These are phyloP conservation scores for Onychomys torridus DNA, from an alignment of 2,797 vertebrate genomes.

Conservation along the genomic window DNA sequence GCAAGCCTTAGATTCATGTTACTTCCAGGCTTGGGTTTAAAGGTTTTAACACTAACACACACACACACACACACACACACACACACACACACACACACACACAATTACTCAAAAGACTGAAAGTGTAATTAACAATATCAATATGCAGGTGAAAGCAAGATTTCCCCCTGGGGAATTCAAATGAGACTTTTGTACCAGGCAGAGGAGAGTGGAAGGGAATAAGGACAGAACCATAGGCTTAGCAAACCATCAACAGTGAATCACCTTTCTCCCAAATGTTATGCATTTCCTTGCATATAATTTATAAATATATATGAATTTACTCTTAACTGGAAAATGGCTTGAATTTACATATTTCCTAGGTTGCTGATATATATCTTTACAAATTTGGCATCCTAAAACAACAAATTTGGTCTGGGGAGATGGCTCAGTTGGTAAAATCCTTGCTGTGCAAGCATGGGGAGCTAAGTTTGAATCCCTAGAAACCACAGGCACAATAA, in stretches of 20 bases:
- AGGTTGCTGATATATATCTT: neutral
- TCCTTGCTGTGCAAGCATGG: neutral
- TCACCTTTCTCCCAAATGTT: neutral
- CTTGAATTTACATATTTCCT: neutral
- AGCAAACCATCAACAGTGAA: neutral
- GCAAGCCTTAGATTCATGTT: neutral
- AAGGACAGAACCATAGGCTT: neutral
- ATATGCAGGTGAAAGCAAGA: constrained; percentile 14
- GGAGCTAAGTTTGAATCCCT: neutral
- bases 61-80: no score
- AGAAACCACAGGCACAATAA: neutral
- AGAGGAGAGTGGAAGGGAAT: neutral
- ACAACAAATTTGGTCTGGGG: neutral
- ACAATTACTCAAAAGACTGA: constrained; percentile 7
- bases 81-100: no score
- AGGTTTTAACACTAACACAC: neutral
- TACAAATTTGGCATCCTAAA: neutral
- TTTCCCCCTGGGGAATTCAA: neutral
- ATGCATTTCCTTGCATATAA: neutral
- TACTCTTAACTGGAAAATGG: neutral
- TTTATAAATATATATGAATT: neutral
- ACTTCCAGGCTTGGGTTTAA: constrained; percentile 12
- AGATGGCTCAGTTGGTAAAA: neutral
- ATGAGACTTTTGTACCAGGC: neutral
- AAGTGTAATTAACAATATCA: constrained; percentile 8